Evolutionary conservation across 2,113 vertebrate species (phyloP).

Genomic region (Bubo blakistoni): DNA sequence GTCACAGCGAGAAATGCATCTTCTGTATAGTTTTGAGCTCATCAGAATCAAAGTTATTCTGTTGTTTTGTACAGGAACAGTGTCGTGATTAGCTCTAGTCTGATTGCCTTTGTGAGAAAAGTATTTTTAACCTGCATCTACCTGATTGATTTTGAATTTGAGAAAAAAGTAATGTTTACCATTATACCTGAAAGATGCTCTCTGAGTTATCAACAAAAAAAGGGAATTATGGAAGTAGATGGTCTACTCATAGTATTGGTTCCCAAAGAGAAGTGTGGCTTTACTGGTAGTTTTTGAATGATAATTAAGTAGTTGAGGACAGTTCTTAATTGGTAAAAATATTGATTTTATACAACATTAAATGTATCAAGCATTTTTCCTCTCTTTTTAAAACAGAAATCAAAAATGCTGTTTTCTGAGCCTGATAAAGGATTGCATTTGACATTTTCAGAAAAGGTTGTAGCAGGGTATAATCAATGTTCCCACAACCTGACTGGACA

Average conservation of each 20-base stretch:
- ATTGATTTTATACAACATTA: background rate
- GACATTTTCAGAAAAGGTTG: background rate
- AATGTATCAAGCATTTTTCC: background rate
- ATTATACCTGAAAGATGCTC: background rate
- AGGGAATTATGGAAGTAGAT: background rate
- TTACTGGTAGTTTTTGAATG: background rate
- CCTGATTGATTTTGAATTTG: background rate
- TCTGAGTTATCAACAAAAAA: background rate
- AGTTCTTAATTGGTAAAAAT: background rate
- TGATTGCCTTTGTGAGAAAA: background rate
- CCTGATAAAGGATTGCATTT: background rate
- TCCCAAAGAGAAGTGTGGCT: background rate
- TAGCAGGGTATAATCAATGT: background rate
- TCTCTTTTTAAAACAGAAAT: background rate
- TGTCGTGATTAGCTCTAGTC: background rate
- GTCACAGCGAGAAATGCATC: fast-evolving
- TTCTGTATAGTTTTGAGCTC: background rate
- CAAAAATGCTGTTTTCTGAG: background rate
- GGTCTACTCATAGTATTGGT: background rate
- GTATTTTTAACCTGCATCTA: background rate
- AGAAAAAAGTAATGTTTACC: background rate
- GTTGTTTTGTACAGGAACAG: background rate
- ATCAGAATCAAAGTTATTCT: background rate
- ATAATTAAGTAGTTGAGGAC: background rate
- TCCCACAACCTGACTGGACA: background rate